These are phyloP conservation scores for Auanema freiburgensis DNA, from an alignment of 2,888 invertebrate genomes.

Conservation along the genomic window DNA sequence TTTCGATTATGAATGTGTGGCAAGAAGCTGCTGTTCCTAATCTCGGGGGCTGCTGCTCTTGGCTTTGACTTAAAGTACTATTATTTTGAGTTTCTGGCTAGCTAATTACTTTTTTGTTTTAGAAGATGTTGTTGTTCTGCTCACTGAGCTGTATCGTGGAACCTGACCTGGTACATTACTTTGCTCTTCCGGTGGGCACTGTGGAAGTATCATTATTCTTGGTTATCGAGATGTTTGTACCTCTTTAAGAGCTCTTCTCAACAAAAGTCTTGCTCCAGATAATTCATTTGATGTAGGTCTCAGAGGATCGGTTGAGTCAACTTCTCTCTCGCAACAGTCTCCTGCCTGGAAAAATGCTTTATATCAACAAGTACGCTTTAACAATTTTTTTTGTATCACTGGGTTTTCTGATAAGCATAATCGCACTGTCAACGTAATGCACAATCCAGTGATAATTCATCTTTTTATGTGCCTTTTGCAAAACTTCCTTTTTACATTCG, in stretches of 20 bases:
- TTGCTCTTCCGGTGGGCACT: background rate
- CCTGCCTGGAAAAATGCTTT: constrained; percentile 27
- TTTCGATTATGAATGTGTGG: constrained; percentile 44
- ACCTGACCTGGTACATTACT: constrained; percentile 2
- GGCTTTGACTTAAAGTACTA: background rate
- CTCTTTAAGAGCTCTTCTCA: constrained; percentile 39
- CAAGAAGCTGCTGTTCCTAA: constrained; percentile 42
- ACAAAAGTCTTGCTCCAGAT: constrained; percentile 39
- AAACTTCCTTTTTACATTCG: background rate
- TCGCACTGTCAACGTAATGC: too few species aligned
- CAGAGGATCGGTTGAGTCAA: constrained; percentile 40
- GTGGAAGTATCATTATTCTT: background rate
- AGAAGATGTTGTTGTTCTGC: background rate
- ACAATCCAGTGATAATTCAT: background rate
- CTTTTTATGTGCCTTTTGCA: background rate
- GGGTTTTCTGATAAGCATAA: background rate
- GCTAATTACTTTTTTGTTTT: background rate
- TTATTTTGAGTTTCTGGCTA: background rate
- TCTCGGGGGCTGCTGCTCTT: constrained; percentile 2
- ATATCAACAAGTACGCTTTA: background rate
- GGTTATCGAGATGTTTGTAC: background rate
- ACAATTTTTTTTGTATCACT: constrained; percentile 4
- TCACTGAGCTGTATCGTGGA: background rate
- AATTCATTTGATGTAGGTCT: constrained; percentile 41
- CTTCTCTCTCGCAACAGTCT: constrained; percentile 38